A percentile compares a stretch with the other conserved stretches of the same genome.
phyloP scores from a whole-genome alignment of 2,888 invertebrate genomes.

The Penaeus monodon region DNA sequence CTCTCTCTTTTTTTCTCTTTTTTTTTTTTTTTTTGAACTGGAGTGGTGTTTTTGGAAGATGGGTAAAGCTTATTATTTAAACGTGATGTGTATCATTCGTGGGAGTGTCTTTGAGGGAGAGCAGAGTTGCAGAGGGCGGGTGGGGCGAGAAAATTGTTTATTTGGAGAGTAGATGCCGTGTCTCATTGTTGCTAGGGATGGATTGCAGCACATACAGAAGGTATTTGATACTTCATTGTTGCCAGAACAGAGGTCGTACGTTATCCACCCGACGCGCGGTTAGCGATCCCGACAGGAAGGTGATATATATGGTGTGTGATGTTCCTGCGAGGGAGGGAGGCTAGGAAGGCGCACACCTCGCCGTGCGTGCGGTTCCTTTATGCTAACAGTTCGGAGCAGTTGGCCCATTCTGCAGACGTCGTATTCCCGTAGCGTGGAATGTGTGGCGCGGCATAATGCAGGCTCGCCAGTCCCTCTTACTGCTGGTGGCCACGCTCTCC shows the following conservation, averaged over 20 bases:
- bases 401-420: neutral
- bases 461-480: constrained; percentile 9
- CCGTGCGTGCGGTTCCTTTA: neutral
- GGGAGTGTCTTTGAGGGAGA: too few relatives aligned
- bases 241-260: neutral
- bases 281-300: neutral
- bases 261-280: neutral
- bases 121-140: too few relatives aligned
- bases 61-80: neutral
- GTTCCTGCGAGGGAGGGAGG: neutral
- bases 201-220: too few relatives aligned
- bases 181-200: too few relatives aligned
- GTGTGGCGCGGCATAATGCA: constrained; percentile 33
- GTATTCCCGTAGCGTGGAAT: constrained; percentile 38
- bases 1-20: neutral
- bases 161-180: too few relatives aligned
- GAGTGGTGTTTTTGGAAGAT: neutral
- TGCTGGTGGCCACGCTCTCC: neutral
- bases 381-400: neutral
- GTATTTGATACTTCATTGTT: too few relatives aligned
- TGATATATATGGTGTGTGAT: neutral
- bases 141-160: too few relatives aligned
- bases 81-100: neutral
- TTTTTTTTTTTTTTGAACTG: neutral
- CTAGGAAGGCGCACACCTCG: neutral